Conservation (phyloP, 2,113 vertebrate genomes). For the Dendropsophus ebraccatus region DNA sequence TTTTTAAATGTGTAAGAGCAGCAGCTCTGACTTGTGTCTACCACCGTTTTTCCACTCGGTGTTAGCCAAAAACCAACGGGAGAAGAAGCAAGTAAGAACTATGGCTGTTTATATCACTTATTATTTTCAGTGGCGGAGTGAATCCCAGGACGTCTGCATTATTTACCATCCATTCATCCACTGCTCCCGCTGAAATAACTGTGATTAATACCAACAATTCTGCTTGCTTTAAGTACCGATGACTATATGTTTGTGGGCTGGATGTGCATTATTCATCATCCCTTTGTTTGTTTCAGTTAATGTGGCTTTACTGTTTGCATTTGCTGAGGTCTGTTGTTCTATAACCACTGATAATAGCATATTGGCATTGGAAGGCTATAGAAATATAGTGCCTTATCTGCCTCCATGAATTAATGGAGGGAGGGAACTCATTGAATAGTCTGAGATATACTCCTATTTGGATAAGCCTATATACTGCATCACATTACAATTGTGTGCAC, state of each 20-base stretch:
- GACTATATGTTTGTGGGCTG: background rate
- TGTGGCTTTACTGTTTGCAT: background rate
- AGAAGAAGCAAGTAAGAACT: background rate
- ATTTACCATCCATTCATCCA: background rate
- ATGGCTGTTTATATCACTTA: background rate
- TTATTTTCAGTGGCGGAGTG: background rate
- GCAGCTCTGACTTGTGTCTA: too few species aligned
- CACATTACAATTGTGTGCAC: background rate
- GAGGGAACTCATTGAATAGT: background rate
- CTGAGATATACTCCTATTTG: background rate
- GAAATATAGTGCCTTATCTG: background rate
- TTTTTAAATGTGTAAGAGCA: too few species aligned
- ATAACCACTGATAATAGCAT: background rate
- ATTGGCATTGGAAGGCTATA: background rate
- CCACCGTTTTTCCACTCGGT: background rate
- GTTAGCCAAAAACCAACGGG: background rate
- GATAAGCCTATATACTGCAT: background rate
- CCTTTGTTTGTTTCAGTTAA: background rate
- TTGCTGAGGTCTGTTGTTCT: constrained; percentile 15
- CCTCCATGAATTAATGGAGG: background rate
- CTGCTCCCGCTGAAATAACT: background rate
- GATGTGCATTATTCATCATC: background rate
- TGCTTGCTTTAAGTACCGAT: background rate
- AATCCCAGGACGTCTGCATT: background rate
- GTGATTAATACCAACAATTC: background rate